A percentile compares a stretch with the other conserved stretches of the same genome.
Evolutionary conservation across 1,140 invertebrate species (phyloP).

Genomic region (Scaptomyza pallida): DNA sequence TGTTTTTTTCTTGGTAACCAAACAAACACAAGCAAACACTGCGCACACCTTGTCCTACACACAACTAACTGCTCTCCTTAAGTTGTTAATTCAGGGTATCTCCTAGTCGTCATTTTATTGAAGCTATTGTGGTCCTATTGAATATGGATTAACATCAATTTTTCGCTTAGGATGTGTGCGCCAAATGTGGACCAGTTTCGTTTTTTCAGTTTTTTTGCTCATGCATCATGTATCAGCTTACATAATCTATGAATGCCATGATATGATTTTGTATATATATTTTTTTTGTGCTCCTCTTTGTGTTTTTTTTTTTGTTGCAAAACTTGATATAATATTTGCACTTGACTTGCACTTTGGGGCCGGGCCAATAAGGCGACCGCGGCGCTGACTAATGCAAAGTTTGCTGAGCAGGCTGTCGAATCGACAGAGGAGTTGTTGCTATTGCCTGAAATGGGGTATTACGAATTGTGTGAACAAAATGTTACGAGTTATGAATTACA

Average conservation of each 20-base stretch:
- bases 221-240: slow-evolving; percentile 6
- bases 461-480: neutral
- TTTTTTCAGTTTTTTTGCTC: no score
- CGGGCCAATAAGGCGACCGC: neutral
- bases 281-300: neutral
- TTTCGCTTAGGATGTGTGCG: slow-evolving; percentile 1
- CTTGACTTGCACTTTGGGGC: slow-evolving; percentile 37
- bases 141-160: neutral
- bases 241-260: slow-evolving; percentile 21
- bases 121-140: neutral
- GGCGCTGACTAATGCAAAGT: neutral
- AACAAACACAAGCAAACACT: no score
- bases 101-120: no score
- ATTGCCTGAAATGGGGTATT: slow-evolving; percentile 7
- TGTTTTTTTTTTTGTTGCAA: neutral
- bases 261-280: slow-evolving; percentile 4
- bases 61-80: no score
- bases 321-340: slow-evolving; percentile 25
- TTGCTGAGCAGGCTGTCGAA: neutral
- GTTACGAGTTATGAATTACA: neutral
- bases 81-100: no score
- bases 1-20: no score
- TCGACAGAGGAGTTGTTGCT: neutral
- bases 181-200: slow-evolving; percentile 14
- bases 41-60: no score